Evolutionary conservation across 1,140 invertebrate species (phyloP), one percentile per base, ranked within the genome.

Genomic region (Heliconius hermathena): DNA sequence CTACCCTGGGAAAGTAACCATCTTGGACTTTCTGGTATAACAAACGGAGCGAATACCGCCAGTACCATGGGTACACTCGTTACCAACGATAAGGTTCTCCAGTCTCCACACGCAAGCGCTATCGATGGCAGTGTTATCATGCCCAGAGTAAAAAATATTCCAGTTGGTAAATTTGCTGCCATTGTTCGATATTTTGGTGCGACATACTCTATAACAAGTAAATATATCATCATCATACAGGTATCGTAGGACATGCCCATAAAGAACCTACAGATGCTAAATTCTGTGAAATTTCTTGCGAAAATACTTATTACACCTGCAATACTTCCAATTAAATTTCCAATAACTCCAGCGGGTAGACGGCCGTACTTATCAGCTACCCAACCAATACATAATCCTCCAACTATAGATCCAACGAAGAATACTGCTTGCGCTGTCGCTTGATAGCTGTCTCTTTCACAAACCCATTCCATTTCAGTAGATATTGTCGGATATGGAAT

Each of bases 231-330:
- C 96, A 97, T 97, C 78, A 97, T 97, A 90, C 97, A 97, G 82
- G 97, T 97, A 89, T 98, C 97, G 89, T 97, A 98, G 8, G 97
- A 96, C 85, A 97, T 96, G 2, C 96, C 97, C 73, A 96, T 96
- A 57, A 96, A 95, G 79, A 97, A 94, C 41, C 97, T 92, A 81
- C 96, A 95, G n/a, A 96, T 79, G 1, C 95, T 88, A 95, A 97
- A 97, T 33, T 95, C 94, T 71, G 91, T 82, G 81, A 96, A 96
- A 84, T 95, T 95, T 49, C 88, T 93, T 0, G 96, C 95, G 85
- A 96, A 96, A 8, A 96, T 95, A n/a, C 96, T 97, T 1, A 93
- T 94, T 16, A 96, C 90, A 4, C 96, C 96, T 81, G 96, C 96
- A 36, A 96, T 81, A 81, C 95, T 95, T 82, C 96, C 95, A 18